These are phyloP conservation scores for Stenichneumon culpator DNA, from an alignment of 2,888 invertebrate genomes.

Conservation along the genomic window DNA sequence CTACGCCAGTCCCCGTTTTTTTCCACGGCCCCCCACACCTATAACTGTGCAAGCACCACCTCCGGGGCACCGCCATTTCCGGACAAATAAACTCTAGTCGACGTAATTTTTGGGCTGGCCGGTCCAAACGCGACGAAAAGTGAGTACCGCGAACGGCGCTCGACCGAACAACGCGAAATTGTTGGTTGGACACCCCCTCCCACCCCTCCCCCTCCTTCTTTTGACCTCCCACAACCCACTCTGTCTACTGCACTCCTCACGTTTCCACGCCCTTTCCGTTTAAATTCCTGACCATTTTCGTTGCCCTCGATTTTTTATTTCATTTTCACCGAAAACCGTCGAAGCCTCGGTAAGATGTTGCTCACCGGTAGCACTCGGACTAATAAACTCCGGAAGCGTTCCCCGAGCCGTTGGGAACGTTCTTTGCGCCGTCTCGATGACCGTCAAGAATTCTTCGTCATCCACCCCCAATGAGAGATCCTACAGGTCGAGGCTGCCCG, in stretches of 20 bases:
- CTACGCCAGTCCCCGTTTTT: conserved; percentile 81
- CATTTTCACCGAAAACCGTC: conserved; percentile 11
- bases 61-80: conserved; percentile 84
- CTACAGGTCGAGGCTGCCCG: neutral
- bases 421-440: neutral
- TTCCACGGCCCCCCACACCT: conserved; percentile 74
- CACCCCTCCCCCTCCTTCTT: neutral
- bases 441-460: neutral
- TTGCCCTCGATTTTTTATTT: conserved; percentile 11
- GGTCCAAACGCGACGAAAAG: conserved; percentile 85
- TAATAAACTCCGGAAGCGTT: conserved; percentile 21
- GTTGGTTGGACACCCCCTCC: conserved; percentile 65
- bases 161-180: conserved; percentile 77
- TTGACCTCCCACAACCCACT: conserved; percentile 49
- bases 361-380: conserved; percentile 30
- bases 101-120: conserved; percentile 91
- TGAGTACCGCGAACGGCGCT: conserved; percentile 78
- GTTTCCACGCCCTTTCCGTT: conserved; percentile 67
- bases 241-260: conserved; percentile 65
- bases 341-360: conserved; percentile 44
- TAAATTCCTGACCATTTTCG: conserved; percentile 59
- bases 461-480: neutral
- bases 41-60: conserved; percentile 83
- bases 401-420: neutral
- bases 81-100: conserved; percentile 87